These are phyloP conservation scores for Drosophila monieri DNA, from an alignment of 2,888 invertebrate genomes.

Conservation along the genomic window DNA sequence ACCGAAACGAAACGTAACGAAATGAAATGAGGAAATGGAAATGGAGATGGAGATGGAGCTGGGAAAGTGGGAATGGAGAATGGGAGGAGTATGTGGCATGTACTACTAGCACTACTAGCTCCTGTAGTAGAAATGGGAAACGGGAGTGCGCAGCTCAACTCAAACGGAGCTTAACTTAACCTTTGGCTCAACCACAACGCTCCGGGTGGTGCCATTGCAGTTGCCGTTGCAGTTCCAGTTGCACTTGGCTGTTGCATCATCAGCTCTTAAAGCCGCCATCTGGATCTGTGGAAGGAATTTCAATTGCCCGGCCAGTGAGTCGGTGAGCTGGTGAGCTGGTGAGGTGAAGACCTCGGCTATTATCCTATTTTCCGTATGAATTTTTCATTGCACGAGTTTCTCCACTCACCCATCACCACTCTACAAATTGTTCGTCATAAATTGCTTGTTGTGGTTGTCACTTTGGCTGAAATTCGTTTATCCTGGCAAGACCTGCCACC, in stretches of 20 bases:
- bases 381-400: neutral
- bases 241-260: constrained; percentile 3
- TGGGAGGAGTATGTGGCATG: neutral
- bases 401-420: neutral
- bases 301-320: neutral
- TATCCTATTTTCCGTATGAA: constrained; percentile 1
- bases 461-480: neutral
- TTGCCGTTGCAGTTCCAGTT: neutral
- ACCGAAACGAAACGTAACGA: constrained; percentile 34
- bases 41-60: neutral
- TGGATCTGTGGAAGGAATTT: neutral
- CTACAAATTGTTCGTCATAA: neutral
- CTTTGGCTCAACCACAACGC: constrained; percentile 44
- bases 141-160: constrained; percentile 33
- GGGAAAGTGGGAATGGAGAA: neutral
- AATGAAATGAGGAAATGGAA: constrained; percentile 18
- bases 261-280: constrained; percentile 29
- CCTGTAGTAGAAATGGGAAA: constrained; percentile 4
- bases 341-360: neutral
- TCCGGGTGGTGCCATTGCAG: constrained; percentile 7
- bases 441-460: constrained; percentile 1
- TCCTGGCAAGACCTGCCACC: neutral
- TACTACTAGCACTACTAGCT: neutral
- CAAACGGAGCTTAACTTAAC: constrained; percentile 57
- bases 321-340: neutral